Evolutionary conservation across 2,113 vertebrate genomes (phyloP).

Genomic region (Amphilophus citrinellus): DNA sequence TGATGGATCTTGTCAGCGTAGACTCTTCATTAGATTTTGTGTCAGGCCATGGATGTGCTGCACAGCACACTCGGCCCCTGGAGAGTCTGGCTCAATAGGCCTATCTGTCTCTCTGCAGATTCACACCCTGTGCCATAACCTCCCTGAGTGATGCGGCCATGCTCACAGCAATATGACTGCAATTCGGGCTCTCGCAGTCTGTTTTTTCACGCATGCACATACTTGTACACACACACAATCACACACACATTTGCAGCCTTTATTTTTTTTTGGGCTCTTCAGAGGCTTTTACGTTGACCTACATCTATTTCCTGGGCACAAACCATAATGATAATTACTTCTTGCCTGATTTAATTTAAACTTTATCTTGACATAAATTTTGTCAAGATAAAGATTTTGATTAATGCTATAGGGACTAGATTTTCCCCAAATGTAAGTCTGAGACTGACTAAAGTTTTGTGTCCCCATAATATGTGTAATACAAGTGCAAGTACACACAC

Average conservation of each 20-base stretch:
- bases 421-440: neutral
- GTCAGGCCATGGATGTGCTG: slow-evolving; percentile 53
- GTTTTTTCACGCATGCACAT: neutral
- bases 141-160: slow-evolving; percentile 51
- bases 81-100: slow-evolving; percentile 56
- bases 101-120: slow-evolving; percentile 61
- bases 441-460: neutral
- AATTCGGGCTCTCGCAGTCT: slow-evolving; percentile 26
- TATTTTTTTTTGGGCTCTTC: neutral
- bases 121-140: slow-evolving; percentile 54
- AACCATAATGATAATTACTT: neutral
- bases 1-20: slow-evolving; percentile 37
- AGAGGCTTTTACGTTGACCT: neutral
- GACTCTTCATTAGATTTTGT: slow-evolving; percentile 64
- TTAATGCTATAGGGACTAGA: neutral
- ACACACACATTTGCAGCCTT: neutral
- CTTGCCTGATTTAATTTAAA: neutral
- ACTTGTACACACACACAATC: neutral
- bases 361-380: neutral
- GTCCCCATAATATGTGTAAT: neutral
- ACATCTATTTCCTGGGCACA: neutral
- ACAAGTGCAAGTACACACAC: neutral
- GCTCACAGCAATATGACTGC: slow-evolving; percentile 41
- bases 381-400: neutral
- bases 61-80: slow-evolving; percentile 53